Conservation (phyloP, 2,797 vertebrate species). For the Bovichtus variegatus region DNA sequence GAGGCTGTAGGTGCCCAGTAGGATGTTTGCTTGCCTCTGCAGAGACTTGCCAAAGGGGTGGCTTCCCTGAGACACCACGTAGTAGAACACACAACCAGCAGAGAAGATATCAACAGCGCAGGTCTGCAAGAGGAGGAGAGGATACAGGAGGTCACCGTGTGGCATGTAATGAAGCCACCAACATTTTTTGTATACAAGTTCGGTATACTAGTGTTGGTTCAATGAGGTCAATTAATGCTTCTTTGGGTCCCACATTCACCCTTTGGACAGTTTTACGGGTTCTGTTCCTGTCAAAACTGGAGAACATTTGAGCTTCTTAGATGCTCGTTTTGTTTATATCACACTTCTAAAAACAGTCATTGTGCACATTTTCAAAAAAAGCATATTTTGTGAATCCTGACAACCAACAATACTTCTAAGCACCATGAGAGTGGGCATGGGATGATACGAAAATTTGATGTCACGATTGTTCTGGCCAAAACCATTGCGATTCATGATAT, state of each 20-base stretch:
- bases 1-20: conserved; percentile 91
- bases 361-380: no score
- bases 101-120: conserved; percentile 98
- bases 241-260: not conserved
- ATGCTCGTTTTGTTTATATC: not conserved
- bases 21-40: conserved; percentile 97
- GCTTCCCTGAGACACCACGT: conserved; percentile 93
- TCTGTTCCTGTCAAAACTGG: not conserved
- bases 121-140: conserved; percentile 84
- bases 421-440: no score
- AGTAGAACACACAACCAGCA: conserved; percentile 97
- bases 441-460: no score
- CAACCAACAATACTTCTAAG: not conserved
- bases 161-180: not conserved
- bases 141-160: not conserved
- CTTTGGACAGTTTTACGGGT: not conserved
- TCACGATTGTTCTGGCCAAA: no score
- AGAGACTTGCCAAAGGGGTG: conserved; percentile 97
- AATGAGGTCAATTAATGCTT: not conserved
- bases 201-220: not conserved
- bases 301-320: not conserved
- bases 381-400: not conserved
- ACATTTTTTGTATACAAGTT: not conserved
- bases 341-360: no score
- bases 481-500: no score